Conservation (phyloP, 2,888 invertebrate genomes). For the Thereva nobilitata region DNA sequence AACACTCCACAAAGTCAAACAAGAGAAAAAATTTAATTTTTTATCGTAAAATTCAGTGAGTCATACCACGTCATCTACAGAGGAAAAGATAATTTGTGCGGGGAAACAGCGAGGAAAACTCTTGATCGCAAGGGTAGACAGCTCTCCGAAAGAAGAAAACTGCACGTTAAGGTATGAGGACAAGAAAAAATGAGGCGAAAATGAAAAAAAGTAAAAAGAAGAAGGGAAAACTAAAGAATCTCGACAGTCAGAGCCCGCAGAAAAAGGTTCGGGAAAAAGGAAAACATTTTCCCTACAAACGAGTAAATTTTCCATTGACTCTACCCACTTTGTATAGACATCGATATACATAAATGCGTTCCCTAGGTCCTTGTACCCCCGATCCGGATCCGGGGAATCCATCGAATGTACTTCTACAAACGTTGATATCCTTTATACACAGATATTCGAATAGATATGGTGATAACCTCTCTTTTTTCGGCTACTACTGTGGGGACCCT, state of each 20-base stretch:
- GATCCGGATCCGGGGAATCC: constrained; percentile 25
- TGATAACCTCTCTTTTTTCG: constrained; percentile 34
- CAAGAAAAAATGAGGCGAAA: constrained; percentile 25
- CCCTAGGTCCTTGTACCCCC: constrained; percentile 29
- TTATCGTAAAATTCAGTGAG: constrained; percentile 28
- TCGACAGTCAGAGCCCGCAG: constrained; percentile 32
- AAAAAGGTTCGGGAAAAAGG: constrained; percentile 34
- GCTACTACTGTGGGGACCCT: constrained; percentile 32
- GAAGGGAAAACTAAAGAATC: constrained; percentile 25
- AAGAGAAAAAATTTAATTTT: constrained; percentile 24
- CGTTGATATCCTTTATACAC: constrained; percentile 34
- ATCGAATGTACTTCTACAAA: constrained; percentile 36
- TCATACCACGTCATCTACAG: constrained; percentile 28
- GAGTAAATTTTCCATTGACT: constrained; percentile 35
- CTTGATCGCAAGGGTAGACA: no score
- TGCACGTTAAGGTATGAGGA: constrained; percentile 10
- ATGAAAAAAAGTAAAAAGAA: constrained; percentile 19
- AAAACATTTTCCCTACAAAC: constrained; percentile 36
- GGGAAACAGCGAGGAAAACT: constrained; percentile 29
- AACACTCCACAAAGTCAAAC: constrained; percentile 25
- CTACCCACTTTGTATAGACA: constrained; percentile 25
- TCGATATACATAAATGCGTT: constrained; percentile 30
- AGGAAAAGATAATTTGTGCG: constrained; percentile 31
- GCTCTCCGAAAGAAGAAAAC: no score
- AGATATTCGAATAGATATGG: constrained; percentile 35